phyloP scores from a whole-genome alignment of 2,113 vertebrate genomes.

The Xiphophorus maculatus region DNA sequence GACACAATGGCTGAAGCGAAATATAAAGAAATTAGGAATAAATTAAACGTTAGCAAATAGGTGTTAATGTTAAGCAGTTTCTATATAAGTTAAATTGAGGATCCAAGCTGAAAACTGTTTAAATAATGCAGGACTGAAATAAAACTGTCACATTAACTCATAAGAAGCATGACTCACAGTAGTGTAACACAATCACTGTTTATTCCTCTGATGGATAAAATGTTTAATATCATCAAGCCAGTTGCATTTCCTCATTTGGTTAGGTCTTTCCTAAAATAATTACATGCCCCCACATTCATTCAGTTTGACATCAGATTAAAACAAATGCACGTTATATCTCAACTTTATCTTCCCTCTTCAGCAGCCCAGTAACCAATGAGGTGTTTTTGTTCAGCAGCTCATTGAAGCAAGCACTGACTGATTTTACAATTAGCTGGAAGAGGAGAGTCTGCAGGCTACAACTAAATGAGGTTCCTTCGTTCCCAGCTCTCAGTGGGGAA shows the following conservation, averaged over 20 bases:
- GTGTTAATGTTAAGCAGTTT: neutral
- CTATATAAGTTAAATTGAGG: neutral
- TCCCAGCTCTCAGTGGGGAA: constrained; percentile 77
- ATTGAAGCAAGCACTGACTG: constrained; percentile 49
- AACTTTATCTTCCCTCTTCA: constrained; percentile 41
- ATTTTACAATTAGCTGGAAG: constrained; percentile 44
- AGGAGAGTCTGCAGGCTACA: constrained; percentile 74
- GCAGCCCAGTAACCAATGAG: constrained; percentile 41
- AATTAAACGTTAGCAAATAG: neutral
- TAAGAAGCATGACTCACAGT: neutral
- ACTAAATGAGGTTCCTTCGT: constrained; percentile 81
- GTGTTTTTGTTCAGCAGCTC: constrained; percentile 29
- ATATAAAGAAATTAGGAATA: neutral
- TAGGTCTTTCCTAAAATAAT: constrained; percentile 14
- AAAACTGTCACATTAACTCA: constrained; percentile 8
- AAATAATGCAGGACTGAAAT: neutral
- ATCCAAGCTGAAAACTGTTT: neutral
- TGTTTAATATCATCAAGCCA: neutral
- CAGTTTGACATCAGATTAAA: constrained; percentile 8
- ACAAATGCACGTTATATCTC: constrained; percentile 6
- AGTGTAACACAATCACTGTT: neutral
- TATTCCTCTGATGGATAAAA: neutral
- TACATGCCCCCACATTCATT: neutral
- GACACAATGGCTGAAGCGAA: neutral
- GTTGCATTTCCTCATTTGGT: neutral